Percentiles rank a stretch among this genome's conserved stretches.
phyloP scores from a whole-genome alignment of 2,888 invertebrate genomes.

The Mythimna loreyi region DNA sequence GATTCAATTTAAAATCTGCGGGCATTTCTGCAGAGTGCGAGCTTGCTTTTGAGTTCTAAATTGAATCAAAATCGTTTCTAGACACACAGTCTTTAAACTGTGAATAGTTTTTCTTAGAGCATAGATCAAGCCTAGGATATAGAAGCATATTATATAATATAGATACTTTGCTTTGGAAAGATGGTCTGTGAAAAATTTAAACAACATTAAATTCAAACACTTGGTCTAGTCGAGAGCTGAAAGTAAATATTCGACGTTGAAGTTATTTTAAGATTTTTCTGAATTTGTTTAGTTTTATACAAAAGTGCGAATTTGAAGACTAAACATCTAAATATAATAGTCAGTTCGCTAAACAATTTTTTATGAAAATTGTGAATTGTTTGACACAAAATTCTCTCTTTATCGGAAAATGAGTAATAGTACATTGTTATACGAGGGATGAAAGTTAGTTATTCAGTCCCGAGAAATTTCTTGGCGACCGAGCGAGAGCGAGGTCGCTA shows the following conservation, averaged over 20 bases:
- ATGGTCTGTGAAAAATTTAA: background rate
- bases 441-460: too few relatives aligned
- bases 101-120: background rate
- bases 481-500: too few relatives aligned
- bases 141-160: background rate
- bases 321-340: too few relatives aligned
- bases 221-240: background rate
- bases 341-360: too few relatives aligned
- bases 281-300: too few relatives aligned
- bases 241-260: background rate
- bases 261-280: background rate
- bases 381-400: too few relatives aligned
- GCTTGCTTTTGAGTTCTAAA: constrained; percentile 20
- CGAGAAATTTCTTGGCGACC: too few relatives aligned
- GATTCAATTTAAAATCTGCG: constrained; percentile 34
- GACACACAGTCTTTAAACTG: background rate
- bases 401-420: too few relatives aligned
- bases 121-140: background rate
- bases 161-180: background rate
- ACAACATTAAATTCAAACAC: background rate
- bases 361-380: too few relatives aligned
- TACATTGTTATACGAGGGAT: too few relatives aligned
- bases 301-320: too few relatives aligned
- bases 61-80: constrained; percentile 1
- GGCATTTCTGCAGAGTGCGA: constrained; percentile 16